A percentile compares a stretch with the other conserved stretches of the same genome.
Evolutionary conservation across 2,888 invertebrate genomes (phyloP).

Genomic region (Lochmaea crataegi): DNA sequence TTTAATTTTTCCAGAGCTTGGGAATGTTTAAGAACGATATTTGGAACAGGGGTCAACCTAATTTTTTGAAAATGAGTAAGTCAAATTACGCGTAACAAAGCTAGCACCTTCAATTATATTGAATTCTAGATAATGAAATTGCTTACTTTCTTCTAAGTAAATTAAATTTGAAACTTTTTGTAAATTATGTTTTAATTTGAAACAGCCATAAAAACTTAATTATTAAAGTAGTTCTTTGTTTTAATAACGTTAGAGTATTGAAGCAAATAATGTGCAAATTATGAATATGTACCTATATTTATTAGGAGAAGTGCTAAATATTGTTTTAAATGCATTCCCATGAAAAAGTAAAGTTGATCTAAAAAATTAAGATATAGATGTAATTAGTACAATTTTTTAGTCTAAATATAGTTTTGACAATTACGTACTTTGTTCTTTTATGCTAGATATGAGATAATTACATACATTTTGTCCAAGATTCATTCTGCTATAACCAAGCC

Average conservation of each 20-base stretch:
- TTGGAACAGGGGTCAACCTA: neutral
- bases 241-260: too few species aligned
- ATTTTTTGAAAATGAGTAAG: slow-evolving; percentile 8
- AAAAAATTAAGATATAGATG: too few species aligned
- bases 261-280: too few species aligned
- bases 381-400: too few species aligned
- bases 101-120: neutral
- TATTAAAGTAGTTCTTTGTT: neutral
- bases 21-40: slow-evolving; percentile 3
- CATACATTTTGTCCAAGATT: too few species aligned
- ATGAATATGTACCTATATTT: neutral
- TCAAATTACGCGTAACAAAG: neutral
- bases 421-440: too few species aligned
- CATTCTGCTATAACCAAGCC: too few species aligned
- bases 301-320: neutral
- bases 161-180: neutral
- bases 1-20: slow-evolving; percentile 8
- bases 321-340: too few species aligned
- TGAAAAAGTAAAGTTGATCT: too few species aligned
- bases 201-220: neutral
- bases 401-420: too few species aligned
- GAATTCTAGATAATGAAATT: slow-evolving; percentile 7
- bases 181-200: neutral
- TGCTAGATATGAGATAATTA: too few species aligned
- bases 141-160: neutral